Evolutionary conservation across 1,140 invertebrate genomes (phyloP).

Genomic region (Cotesia chilonis): DNA sequence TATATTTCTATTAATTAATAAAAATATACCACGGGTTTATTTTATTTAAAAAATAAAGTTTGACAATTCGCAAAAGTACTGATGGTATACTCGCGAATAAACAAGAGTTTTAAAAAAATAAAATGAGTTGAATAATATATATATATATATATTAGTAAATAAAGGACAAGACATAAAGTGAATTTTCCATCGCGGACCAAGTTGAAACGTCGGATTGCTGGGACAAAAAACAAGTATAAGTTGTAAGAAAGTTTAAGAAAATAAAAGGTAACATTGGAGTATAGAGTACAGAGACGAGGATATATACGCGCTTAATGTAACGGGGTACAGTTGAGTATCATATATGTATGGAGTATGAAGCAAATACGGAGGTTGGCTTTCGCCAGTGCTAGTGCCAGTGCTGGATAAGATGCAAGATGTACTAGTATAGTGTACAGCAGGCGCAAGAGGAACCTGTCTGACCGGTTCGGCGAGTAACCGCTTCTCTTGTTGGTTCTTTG

Average conservation of each 20-base stretch:
- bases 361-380: conserved; percentile 22
- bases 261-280: conserved; percentile 2
- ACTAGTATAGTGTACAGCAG: neutral
- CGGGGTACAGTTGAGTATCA: conserved; percentile 17
- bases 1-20: too few species aligned
- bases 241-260: conserved; percentile 23
- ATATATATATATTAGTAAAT: neutral
- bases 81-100: neutral
- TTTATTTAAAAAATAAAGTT: too few species aligned
- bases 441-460: conserved; percentile 29
- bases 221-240: conserved; percentile 18
- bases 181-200: neutral
- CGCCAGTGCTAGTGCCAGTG: neutral
- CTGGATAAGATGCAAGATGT: neutral
- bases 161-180: neutral
- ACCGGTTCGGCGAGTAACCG: conserved; percentile 36
- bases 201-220: neutral
- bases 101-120: neutral
- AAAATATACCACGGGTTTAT: too few species aligned
- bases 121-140: neutral
- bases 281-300: too few species aligned
- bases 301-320: conserved; percentile 15
- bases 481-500: conserved; percentile 19
- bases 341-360: neutral
- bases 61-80: too few species aligned